These are phyloP conservation scores for Erpetoichthys calabaricus DNA, from an alignment of 2,797 vertebrate genomes.

Conservation along the genomic window DNA sequence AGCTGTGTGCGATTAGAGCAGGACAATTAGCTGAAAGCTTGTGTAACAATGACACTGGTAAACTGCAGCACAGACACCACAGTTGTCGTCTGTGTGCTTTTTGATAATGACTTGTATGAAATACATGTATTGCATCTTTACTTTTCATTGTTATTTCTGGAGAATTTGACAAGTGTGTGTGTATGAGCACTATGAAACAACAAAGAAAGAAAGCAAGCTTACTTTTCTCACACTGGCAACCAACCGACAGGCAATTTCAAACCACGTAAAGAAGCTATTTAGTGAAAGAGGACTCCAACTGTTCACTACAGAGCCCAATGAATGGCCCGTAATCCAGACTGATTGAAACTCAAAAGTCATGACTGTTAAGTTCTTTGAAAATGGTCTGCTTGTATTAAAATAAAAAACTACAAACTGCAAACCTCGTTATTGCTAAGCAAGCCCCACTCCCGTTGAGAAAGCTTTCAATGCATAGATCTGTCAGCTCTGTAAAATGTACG, in stretches of 20 bases:
- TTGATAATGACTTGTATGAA: no score
- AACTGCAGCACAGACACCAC: no score
- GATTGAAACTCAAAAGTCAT: background rate
- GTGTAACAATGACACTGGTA: background rate
- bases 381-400: no score
- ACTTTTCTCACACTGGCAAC: background rate
- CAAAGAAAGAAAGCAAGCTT: background rate
- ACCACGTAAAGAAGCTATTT: background rate
- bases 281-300: background rate
- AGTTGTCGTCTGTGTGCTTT: no score
- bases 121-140: no score
- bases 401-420: no score
- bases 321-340: background rate
- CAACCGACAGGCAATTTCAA: background rate
- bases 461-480: no score
- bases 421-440: no score
- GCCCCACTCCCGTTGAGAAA: no score
- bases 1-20: background rate
- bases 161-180: background rate
- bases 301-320: background rate
- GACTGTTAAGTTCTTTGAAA: background rate
- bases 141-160: no score
- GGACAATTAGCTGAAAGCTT: background rate
- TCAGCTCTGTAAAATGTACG: no score
- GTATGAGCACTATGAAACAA: background rate